A percentile compares a stretch with the other conserved stretches of the same genome.
phyloP scores from a whole-genome alignment of 2,113 vertebrate species.

The Poecilia latipinna region DNA sequence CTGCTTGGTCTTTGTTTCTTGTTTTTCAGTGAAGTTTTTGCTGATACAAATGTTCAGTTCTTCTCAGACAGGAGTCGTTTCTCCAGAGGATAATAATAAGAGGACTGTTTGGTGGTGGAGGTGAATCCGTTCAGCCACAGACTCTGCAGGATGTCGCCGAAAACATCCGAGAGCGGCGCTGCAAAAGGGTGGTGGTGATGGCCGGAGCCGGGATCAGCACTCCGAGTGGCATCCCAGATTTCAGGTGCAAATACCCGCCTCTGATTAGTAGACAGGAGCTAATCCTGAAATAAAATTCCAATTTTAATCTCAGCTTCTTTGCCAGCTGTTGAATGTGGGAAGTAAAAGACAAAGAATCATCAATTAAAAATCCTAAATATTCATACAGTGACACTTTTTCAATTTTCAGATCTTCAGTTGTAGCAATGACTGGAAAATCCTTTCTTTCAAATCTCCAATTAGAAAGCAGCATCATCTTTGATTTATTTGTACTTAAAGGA shows the following conservation, averaged over 20 bases:
- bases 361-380: no score
- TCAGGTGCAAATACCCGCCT: constrained; percentile 79
- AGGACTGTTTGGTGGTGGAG: constrained; percentile 43
- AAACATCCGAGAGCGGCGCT: constrained; percentile 73
- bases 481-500: no score
- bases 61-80: constrained; percentile 28
- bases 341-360: no score
- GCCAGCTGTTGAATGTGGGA: no score
- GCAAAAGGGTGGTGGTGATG: constrained; percentile 88
- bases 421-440: no score
- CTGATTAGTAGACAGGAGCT: neutral
- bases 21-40: neutral
- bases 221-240: constrained; percentile 93
- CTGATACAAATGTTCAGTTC: neutral
- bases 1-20: neutral
- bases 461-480: no score
- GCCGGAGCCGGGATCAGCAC: constrained; percentile 94
- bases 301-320: no score
- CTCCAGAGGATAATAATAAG: constrained; percentile 7
- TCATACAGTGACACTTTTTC: no score
- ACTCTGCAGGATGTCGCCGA: constrained; percentile 82
- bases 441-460: no score
- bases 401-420: no score
- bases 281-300: no score
- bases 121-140: constrained; percentile 44